Evolutionary conservation across 2,113 vertebrate genomes (phyloP).

Genomic region (Alexandromys fortis): DNA sequence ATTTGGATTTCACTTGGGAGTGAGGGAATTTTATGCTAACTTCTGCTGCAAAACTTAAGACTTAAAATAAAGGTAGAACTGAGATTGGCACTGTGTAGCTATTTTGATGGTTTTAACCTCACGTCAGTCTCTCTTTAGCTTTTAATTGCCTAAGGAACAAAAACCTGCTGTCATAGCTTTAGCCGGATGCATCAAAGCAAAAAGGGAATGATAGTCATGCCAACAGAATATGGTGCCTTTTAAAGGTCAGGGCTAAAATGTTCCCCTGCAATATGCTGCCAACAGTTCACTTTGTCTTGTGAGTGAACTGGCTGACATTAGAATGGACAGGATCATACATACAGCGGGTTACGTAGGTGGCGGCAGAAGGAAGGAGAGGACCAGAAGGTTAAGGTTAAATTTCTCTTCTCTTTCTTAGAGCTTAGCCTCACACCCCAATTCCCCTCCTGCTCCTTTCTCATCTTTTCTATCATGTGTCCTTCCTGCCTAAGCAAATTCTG

Average conservation of each 20-base stretch:
- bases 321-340: background rate
- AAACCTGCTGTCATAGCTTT: slow-evolving; percentile 36
- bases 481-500: background rate
- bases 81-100: background rate
- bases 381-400: background rate
- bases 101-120: background rate
- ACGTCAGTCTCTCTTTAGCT: background rate
- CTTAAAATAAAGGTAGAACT: background rate
- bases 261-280: background rate
- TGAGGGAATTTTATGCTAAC: background rate
- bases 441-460: background rate
- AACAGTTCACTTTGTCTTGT: slow-evolving; percentile 26
- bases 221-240: slow-evolving; percentile 31
- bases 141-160: slow-evolving; percentile 54
- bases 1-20: slow-evolving; percentile 29
- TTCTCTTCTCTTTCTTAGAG: background rate
- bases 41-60: slow-evolving; percentile 16
- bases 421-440: background rate
- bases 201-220: slow-evolving; percentile 7
- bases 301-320: slow-evolving; percentile 8
- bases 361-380: background rate
- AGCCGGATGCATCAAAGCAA: background rate
- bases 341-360: background rate
- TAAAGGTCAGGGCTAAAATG: slow-evolving; percentile 63
- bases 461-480: background rate